Base-by-base conservation (phyloP, 2,797 vertebrate genomes). In the Oryzias sinensis region DNA sequence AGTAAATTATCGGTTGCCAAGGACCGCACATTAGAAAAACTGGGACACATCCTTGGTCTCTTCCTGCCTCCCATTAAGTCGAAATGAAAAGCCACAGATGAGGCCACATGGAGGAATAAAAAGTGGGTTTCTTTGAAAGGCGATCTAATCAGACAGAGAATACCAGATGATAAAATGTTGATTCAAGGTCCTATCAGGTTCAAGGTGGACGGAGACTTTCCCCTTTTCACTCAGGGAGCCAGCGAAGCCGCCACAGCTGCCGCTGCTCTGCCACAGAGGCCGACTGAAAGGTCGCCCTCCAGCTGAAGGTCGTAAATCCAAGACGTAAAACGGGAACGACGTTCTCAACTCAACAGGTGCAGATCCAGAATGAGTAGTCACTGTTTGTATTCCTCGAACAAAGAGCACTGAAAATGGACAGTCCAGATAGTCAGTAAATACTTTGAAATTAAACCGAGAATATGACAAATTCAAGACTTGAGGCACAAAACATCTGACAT, bases 301-400 rank as follows among this genome's bases (percentile, higher is more conserved):
- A 91, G 89, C 90, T 91, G 90, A 86, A 85, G 68, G 75, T 79
- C 49, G 82, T 92, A 91, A 90, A 91, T 91, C 68, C 82, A 87
- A 72, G 78, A 83, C 44, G 76, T 84, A 86, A 90, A 91, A 88
- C 27, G 59, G 82, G 79, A 70, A 72, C 72, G 81, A 83, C 83
- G 84, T 80, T 73, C 84, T 72, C 72, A 56, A 62, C 77, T 83
- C 68, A 89, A 91, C 91, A 92, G 88, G 89, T 91, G 90, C 82
- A 82, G 75, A 60, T 56, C 56, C 76, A 68, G 79, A 78, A 87
- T 87, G 80, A 88, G 83, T 80, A 72, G 74, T 56, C 67, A 58
- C 56, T 52, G 56, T 55, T 41, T 22, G 50, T 52, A 3, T 9
- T 27, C 0, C 4, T 14, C 11, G 43, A 61, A 47, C 33, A 15